These are phyloP conservation scores for Cyanistes caeruleus DNA, from an alignment of 2,113 vertebrate species.

Conservation along the genomic window DNA sequence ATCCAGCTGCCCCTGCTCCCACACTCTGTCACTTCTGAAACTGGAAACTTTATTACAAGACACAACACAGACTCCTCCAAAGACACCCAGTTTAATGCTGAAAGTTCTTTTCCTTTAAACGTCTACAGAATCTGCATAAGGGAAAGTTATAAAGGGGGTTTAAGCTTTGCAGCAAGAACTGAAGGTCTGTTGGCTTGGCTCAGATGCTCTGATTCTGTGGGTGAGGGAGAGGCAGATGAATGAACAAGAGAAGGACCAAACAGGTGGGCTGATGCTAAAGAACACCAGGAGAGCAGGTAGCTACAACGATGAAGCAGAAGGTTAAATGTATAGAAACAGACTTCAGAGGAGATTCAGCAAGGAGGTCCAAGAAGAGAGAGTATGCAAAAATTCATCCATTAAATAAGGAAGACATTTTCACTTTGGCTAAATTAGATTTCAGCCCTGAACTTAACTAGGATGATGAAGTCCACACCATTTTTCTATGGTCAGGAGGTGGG, in stretches of 20 bases:
- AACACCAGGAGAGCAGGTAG: not conserved
- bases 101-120: not conserved
- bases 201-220: not conserved
- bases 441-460: not conserved
- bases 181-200: not conserved
- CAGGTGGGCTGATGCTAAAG: fast-evolving
- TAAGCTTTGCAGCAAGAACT: not conserved
- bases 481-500: not conserved
- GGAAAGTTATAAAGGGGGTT: not conserved
- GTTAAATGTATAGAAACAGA: not conserved
- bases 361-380: not conserved
- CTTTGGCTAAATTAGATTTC: not conserved
- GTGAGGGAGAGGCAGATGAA: not conserved
- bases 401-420: not conserved
- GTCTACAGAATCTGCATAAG: not conserved
- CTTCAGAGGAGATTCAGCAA: not conserved
- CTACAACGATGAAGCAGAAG: not conserved
- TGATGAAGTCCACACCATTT: not conserved
- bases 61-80: not conserved
- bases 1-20: slow-evolving; percentile 25
- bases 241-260: not conserved
- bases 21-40: not conserved
- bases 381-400: not conserved
- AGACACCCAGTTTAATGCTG: not conserved
- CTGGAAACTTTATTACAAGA: not conserved